Conservation (phyloP, 23 tunicate species). For the Ciona savignyi region DNA sequence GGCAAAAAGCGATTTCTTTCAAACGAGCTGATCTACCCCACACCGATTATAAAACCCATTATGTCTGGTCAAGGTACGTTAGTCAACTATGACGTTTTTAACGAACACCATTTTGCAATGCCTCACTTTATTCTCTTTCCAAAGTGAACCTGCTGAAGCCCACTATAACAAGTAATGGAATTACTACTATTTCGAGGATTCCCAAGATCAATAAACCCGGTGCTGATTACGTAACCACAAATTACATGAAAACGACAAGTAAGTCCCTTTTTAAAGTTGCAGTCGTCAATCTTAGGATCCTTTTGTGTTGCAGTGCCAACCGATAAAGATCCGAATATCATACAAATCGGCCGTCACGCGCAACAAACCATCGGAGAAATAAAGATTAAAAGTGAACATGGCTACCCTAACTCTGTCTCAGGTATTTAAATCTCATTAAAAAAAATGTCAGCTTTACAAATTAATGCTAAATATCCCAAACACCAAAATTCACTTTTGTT, state of each 20-base stretch:
- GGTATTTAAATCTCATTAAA: neutral
- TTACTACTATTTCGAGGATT: conserved; percentile 5
- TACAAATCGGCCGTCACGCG: neutral
- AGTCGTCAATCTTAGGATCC: too few species aligned
- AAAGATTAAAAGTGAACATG: conserved; percentile 23
- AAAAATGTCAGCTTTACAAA: too few species aligned
- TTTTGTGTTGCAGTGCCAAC: neutral
- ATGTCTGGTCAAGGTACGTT: conserved; percentile 25
- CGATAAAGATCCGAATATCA: conserved; percentile 3
- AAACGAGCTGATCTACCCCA: neutral
- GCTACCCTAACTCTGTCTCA: conserved; percentile 1
- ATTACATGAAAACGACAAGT: neutral
- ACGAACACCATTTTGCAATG: too few species aligned
- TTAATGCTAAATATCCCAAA: too few species aligned
- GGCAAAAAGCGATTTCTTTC: neutral
- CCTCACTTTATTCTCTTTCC: too few species aligned
- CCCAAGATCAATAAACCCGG: conserved; percentile 2
- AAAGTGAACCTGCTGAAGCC: conserved; percentile 17
- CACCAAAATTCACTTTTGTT: too few species aligned
- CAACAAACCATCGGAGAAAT: conserved; percentile 15
- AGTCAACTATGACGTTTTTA: too few species aligned
- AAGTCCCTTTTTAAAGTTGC: too few species aligned
- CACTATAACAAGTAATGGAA: conserved; percentile 36
- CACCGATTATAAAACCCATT: conserved; percentile 19
- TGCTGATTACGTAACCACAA: neutral